Evolutionary conservation across 2,113 vertebrate species (phyloP).

Genomic region (Alligator sinensis): DNA sequence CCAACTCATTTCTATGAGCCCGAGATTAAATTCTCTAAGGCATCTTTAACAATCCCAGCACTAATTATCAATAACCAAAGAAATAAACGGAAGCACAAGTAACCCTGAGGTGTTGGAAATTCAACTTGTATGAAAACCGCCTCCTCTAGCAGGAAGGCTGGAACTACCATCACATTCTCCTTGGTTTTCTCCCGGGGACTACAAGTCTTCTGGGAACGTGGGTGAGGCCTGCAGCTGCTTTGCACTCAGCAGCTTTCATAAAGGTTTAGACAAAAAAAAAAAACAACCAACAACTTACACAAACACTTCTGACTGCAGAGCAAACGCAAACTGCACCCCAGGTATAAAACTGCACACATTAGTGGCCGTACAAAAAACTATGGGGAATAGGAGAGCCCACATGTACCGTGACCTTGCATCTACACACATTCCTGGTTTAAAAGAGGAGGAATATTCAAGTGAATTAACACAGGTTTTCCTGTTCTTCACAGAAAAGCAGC

Average conservation of each 20-base stretch:
- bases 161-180: too few species aligned
- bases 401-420: background rate
- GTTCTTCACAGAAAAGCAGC: background rate
- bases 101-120: background rate
- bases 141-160: rapidly evolving
- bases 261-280: background rate
- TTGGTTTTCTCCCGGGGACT: too few species aligned
- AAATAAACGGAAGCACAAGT: background rate
- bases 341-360: background rate
- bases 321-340: background rate
- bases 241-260: too few species aligned
- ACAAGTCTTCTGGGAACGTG: too few species aligned
- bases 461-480: background rate
- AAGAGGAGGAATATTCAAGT: background rate
- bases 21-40: background rate
- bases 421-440: background rate
- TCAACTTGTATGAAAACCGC: background rate
- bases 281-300: background rate
- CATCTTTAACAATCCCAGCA: background rate
- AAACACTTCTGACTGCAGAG: background rate
- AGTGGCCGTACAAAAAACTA: background rate
- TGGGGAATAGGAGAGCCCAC: too few species aligned
- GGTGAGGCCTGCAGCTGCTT: too few species aligned
- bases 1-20: background rate
- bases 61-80: background rate